phyloP scores from a whole-genome alignment of 2,888 invertebrate species.

The Rhimphoctona megacephalus region DNA sequence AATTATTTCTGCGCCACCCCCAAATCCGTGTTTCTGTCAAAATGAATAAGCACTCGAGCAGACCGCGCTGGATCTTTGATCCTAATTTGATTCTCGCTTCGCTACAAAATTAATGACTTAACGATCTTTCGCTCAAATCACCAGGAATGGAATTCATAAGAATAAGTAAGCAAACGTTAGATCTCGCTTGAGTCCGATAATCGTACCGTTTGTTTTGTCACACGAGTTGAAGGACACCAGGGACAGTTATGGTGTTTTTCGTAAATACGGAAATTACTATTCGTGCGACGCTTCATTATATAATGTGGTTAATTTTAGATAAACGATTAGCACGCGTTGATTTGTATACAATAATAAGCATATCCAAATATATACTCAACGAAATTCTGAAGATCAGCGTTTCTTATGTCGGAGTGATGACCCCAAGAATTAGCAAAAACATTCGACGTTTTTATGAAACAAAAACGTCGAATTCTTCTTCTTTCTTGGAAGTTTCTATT shows the following conservation, averaged over 20 bases:
- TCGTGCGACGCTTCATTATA: neutral
- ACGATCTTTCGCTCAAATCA: conserved; percentile 41
- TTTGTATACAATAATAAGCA: neutral
- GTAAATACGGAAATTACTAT: neutral
- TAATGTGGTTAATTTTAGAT: neutral
- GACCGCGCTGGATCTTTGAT: neutral
- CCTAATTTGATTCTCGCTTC: neutral
- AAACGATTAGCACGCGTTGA: neutral
- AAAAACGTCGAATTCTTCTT: neutral
- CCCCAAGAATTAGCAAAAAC: neutral
- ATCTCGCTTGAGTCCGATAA: neutral
- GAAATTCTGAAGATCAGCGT: neutral
- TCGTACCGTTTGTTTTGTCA: neutral
- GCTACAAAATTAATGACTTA: conserved; percentile 43
- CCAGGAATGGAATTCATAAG: conserved; percentile 14
- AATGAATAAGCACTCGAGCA: conserved; percentile 9
- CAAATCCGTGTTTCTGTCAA: neutral
- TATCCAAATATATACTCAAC: neutral
- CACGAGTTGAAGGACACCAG: neutral
- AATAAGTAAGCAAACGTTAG: neutral
- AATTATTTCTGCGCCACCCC: conserved; percentile 6
- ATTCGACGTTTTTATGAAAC: neutral
- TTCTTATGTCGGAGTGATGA: conserved; percentile 1
- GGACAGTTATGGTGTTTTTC: neutral
- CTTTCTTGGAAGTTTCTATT: neutral